phyloP scores from a whole-genome alignment of 2,888 invertebrate genomes.

The Hypercompe scribonia region DNA sequence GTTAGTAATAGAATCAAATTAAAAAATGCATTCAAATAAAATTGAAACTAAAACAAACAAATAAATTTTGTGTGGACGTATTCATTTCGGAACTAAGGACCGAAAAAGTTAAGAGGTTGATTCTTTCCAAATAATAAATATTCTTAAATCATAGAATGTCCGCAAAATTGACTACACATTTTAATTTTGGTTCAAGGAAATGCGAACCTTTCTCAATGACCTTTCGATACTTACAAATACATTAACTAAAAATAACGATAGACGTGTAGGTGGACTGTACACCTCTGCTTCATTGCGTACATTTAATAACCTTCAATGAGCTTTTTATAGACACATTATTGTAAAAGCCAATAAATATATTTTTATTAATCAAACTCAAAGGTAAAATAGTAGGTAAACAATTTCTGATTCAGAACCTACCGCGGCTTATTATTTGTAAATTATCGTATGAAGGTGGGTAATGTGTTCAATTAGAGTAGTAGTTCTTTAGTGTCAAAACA shows the following conservation, averaged over 20 bases:
- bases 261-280: background rate
- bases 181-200: background rate
- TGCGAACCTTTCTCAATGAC: background rate
- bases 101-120: too few species aligned
- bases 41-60: background rate
- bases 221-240: background rate
- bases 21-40: background rate
- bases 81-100: too few species aligned
- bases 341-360: background rate
- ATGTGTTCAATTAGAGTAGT: too few species aligned
- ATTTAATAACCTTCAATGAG: background rate
- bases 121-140: background rate
- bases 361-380: background rate
- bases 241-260: background rate
- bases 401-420: background rate
- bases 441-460: too few species aligned
- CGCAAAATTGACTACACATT: background rate
- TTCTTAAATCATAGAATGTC: background rate
- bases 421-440: background rate
- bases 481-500: too few species aligned
- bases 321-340: background rate
- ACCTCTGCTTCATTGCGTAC: slow-evolving; percentile 3
- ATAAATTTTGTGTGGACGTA: too few species aligned
- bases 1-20: background rate
- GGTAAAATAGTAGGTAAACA: background rate